Base-by-base conservation (phyloP, 2,113 vertebrate species). In the Marmota monax region DNA sequence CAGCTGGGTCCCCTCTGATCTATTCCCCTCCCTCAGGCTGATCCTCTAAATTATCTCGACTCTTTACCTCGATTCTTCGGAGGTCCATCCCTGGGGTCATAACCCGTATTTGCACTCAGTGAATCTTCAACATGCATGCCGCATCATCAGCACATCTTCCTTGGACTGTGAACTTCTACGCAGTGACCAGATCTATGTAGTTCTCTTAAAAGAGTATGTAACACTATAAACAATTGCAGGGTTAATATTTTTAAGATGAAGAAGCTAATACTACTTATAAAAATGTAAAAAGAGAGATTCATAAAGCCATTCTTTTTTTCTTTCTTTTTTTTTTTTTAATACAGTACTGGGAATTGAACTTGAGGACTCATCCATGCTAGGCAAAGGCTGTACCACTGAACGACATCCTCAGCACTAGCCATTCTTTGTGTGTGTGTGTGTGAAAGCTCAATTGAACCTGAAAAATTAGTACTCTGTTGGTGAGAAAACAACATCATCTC, bases 171-270 rank as follows among this genome's bases (percentile, higher is more conserved):
- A 92, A 76, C 8, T 79, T 95, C 90, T 58, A 85, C 51, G 91
- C 37, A 45, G 61, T 25, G 32, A 84, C 67, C 29, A 72, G 16
- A 95, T 74, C 51, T 63, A 18, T n/a, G 16, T 69, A 67, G 20
- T 92, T 91, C 37, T 61, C 74, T 89, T 37, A 67, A 42, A 65
- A 45, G 13, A 76, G 39, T 51, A 7, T 48, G 12, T 18, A 91
- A 73, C 20, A 73, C 23, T 88, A 6, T 32, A 74, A 89, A 92
- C 3, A 88, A n/a, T 74, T 32, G 78, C 45, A 53, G 45, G 61
- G 23, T 82, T 51, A 17, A 42, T 74, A n/a, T 74, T 67, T 93
- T 94, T 65, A 82, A 87, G n/a, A 70, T 79, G 48, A 97, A 82
- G 67, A 23, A 72, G 32, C 63, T 27, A 92, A 42, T 37, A 42